Conservation (phyloP, 64 coral and sea anemone species). For the Actinia equina region DNA sequence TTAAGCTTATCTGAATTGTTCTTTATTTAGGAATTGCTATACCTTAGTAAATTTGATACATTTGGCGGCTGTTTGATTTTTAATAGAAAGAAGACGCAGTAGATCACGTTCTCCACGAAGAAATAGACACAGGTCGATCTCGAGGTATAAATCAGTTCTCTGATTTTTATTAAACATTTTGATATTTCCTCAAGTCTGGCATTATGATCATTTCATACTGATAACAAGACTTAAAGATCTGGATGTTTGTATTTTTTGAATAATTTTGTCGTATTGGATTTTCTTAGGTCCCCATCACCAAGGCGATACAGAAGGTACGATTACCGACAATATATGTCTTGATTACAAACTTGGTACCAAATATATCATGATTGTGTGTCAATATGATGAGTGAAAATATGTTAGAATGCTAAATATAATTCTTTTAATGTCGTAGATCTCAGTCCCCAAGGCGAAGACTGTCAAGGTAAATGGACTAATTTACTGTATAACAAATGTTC, state of each 20-base stretch:
- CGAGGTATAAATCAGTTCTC: conserved; percentile 19
- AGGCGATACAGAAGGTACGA: conserved; percentile 66
- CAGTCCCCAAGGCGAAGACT: conserved; percentile 79
- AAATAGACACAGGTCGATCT: conserved; percentile 36
- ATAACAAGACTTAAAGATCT: too few species aligned
- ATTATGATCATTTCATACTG: too few species aligned
- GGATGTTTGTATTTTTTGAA: too few species aligned
- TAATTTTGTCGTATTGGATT: too few species aligned
- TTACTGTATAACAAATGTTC: too few species aligned
- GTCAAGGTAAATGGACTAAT: conserved; percentile 53
- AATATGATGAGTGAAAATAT: background rate
- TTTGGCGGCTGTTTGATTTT: background rate
- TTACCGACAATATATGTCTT: background rate
- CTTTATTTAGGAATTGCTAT: background rate
- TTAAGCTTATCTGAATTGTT: background rate
- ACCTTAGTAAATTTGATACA: background rate
- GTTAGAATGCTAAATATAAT: background rate
- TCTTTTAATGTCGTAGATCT: conserved; percentile 1
- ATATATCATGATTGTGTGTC: background rate
- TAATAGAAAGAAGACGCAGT: conserved; percentile 42
- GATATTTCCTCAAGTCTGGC: too few species aligned
- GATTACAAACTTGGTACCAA: background rate
- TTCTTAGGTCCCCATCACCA: conserved; percentile 73
- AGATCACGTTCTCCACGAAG: conserved; percentile 57
- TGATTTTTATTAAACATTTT: too few species aligned